Conservation (phyloP, 2,113 vertebrate species). For the Grantiella picta region DNA sequence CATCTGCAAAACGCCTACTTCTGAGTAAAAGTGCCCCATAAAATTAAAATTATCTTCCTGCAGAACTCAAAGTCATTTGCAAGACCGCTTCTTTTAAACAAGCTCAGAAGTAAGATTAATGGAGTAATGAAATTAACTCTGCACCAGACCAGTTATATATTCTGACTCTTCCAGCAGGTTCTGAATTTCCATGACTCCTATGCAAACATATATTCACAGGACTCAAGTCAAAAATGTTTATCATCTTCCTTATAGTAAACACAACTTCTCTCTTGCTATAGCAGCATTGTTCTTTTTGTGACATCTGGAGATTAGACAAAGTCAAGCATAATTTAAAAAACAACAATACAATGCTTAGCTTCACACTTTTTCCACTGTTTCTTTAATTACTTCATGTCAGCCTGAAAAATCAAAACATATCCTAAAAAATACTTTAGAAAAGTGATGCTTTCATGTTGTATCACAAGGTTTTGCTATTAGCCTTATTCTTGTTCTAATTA, state of each 20-base stretch:
- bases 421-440: background rate
- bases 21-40: background rate
- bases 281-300: background rate
- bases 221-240: background rate
- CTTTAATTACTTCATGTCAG: background rate
- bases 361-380: background rate
- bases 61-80: constrained; percentile 12
- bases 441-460: background rate
- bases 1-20: background rate
- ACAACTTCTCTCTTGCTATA: background rate
- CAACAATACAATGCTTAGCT: background rate
- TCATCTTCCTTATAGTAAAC: background rate
- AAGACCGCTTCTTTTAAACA: constrained; percentile 12
- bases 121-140: background rate
- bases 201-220: background rate
- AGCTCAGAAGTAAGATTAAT: constrained; percentile 20
- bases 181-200: background rate
- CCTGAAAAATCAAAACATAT: background rate
- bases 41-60: constrained; percentile 34
- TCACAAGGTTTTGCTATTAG: background rate
- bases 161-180: background rate
- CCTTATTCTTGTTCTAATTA: background rate
- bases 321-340: background rate
- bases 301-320: background rate
- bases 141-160: background rate